Base-by-base conservation (phyloP, 2,888 invertebrate genomes). In the Dolomedes plantarius region DNA sequence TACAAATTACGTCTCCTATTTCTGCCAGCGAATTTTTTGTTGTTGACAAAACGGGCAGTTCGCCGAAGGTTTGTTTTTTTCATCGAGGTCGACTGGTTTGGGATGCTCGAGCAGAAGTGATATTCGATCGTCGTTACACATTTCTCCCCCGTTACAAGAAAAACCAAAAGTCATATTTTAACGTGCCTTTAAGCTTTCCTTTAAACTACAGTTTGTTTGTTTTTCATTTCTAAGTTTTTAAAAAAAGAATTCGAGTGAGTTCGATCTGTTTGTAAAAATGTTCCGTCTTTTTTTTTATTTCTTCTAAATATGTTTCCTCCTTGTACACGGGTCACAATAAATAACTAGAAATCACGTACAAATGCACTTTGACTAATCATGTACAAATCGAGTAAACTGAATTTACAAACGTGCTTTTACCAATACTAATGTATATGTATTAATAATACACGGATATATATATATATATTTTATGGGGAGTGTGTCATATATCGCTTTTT, bases 331-430 rank as follows among this genome's bases (percentile, higher is more conserved):
- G 75, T 69, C 62, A 67, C 62, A 72, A 56, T 79, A 78, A 73
- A 73, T 73, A 77, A 85, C 83, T 85, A 77, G 83, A 85, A 85
- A 85, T 77, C 77, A 78, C 83, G 62, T 85, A 85, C 83, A 85
- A 85, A 85, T 83, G 71, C 83, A 77, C 76, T 76, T 77, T 72
- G 83, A 77, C 77, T 85, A 85, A 83, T 68, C 28, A 62, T 77
- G 67, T 85, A 85, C 67, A 85, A 85, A 85, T 56, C n/a, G 67
- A 82, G 75, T 71, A 46, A 82, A 85, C 77, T 67, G 56, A 83
- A 76, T 31, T 67, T 76, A 85, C 41, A 85, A 78, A 85, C 68
- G 83, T 77, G 77, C 83, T 77, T 46, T 71, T 72, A 62, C 19
- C 29, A 62, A 39, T 74, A 36, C 69, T 64, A 65, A 78, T 67